These are phyloP conservation scores for Scalopus aquaticus DNA, from an alignment of 2,113 vertebrate genomes.

Conservation along the genomic window DNA sequence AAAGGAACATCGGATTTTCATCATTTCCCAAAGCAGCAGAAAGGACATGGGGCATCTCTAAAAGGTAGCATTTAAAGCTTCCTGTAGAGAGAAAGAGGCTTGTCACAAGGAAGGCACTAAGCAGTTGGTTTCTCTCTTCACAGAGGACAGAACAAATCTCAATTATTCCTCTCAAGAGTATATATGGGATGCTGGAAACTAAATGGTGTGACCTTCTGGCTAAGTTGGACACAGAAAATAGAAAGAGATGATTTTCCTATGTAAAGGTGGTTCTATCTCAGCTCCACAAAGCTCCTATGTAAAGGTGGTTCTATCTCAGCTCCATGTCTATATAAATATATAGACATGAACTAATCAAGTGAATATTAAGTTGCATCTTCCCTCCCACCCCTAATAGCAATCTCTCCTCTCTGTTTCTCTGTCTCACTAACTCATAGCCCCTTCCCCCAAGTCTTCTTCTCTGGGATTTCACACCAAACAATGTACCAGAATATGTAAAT, in stretches of 20 bases:
- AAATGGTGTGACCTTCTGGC: not conserved
- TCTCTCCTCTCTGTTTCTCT: not conserved
- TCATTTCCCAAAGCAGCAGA: conserved; percentile 81
- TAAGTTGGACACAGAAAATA: not conserved
- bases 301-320: too few species aligned
- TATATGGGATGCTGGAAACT: conserved; percentile 29
- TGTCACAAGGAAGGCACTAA: conserved; percentile 81
- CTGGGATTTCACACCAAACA: conserved; percentile 1
- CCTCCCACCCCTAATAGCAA: not conserved
- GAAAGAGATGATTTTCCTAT: not conserved
- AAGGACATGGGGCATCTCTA: conserved; percentile 80
- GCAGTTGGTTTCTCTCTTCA: conserved; percentile 77
- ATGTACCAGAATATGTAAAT: not conserved
- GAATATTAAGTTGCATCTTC: not conserved
- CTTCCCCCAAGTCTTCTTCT: not conserved
- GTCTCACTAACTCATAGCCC: not conserved
- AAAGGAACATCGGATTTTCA: conserved; percentile 81
- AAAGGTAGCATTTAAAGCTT: conserved; percentile 83
- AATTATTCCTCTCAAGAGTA: conserved; percentile 38
- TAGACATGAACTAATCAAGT: too few species aligned
- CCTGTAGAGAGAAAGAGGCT: conserved; percentile 83
- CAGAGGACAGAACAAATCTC: conserved; percentile 81
- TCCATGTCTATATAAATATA: too few species aligned
- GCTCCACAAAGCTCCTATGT: not conserved
- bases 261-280: not conserved